Base-by-base conservation (phyloP, 1,140 invertebrate genomes). In the Camponotus pennsylvanicus region DNA sequence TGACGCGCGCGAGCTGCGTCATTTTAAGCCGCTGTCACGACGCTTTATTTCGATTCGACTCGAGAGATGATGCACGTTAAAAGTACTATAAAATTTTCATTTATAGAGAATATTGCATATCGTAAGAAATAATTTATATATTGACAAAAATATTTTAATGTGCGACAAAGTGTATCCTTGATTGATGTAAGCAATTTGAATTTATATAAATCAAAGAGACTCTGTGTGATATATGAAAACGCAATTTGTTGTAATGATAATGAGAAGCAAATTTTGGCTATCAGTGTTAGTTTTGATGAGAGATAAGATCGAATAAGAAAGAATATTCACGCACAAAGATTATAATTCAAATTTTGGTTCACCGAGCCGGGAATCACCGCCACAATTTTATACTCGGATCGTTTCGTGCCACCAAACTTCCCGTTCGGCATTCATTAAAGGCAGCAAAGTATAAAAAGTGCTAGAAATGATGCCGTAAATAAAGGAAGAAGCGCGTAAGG, bases 291-390 rank as follows among this genome's bases (percentile, higher is more conserved):
- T 78, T 66, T 11, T 78, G 18, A 61, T 15, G 27, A 78, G n/a
- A 42, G 42, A 78, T 78, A 79, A 27, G 37, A 4, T 13, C 6
- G 15, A 37, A 27, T 55, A 27, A 57, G 11, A 59, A 59, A 49
- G 61, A 83, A 59, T 61, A 61, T 83, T 75, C 69, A 6, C 37
- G 49, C 69, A 11, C 34, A 21, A 18, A 57, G 66, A 49, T 52
- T 82, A 82, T 83, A 73, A 83, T 83, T 83, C 79, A 75, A 80
- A 79, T 85, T 85, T 85, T 45, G 45, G 45, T 37, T 79, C 75
- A 42, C 18, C 75, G 55, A 61, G 18, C 71, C 15, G 21, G 64
- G 61, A 59, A 76, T 85, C 75, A 59, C 75, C 75, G 75, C 55
- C 40, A 55, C 45, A 45, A 78, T 66, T 80, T 80, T 42, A 79